Evolutionary conservation across 2,797 vertebrate genomes (phyloP).

Genomic region (Holocentrus rufus): DNA sequence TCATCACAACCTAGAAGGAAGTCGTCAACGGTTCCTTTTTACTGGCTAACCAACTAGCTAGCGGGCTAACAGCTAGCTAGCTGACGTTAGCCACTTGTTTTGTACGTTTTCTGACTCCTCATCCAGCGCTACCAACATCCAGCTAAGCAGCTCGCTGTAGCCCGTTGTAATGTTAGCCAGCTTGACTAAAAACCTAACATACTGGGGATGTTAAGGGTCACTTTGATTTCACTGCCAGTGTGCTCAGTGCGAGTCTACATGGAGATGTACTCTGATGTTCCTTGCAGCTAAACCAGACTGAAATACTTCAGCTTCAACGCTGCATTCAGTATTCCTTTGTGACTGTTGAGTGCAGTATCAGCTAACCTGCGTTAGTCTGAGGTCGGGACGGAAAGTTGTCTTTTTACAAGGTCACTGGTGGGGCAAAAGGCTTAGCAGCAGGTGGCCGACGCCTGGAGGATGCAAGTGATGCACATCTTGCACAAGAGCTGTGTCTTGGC

Average conservation of each 20-base stretch:
- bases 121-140: constrained; percentile 8
- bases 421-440: constrained; percentile 67
- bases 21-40: constrained; percentile 22
- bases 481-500: constrained; percentile 19
- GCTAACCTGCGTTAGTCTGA: not conserved
- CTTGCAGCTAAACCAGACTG: constrained; percentile 48
- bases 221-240: constrained; percentile 10
- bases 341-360: constrained; percentile 12
- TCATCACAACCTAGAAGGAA: constrained; percentile 25
- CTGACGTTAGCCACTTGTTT: constrained; percentile 73
- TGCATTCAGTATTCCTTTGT: constrained; percentile 22
- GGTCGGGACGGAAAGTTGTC: constrained; percentile 48
- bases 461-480: constrained; percentile 56
- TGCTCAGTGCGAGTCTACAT: constrained; percentile 40
- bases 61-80: constrained; percentile 16
- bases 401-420: constrained; percentile 76
- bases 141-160: not conserved
- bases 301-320: constrained; percentile 32
- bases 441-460: constrained; percentile 65
- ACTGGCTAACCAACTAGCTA: constrained; percentile 53
- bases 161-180: rapidly evolving
- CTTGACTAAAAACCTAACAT: not conserved
- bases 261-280: constrained; percentile 44
- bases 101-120: constrained; percentile 46
- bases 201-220: not conserved